Evolutionary conservation across 2,888 invertebrate genomes (phyloP).

Genomic region (Drosophila greeni): DNA sequence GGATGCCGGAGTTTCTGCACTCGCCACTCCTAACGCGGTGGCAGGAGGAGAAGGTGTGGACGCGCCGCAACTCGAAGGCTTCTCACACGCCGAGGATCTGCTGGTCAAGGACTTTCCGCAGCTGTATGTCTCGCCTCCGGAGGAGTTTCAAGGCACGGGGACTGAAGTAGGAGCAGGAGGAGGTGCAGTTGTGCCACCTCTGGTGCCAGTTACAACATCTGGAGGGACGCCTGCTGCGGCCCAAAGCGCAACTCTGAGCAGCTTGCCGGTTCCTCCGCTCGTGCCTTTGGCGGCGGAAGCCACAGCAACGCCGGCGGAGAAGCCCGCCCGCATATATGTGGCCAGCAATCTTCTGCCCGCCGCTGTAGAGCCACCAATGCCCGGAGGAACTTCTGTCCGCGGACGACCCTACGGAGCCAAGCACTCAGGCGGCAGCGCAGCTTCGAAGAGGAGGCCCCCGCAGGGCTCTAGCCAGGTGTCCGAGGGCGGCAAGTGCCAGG

Average conservation of each 20-base stretch:
- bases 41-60: not conserved
- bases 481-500: constrained; percentile 73
- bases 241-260: constrained; percentile 12
- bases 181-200: constrained; percentile 54
- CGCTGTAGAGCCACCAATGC: constrained; percentile 45
- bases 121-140: constrained; percentile 31
- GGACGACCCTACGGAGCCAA: constrained; percentile 78
- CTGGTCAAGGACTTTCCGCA: constrained; percentile 58
- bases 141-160: not conserved
- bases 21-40: constrained; percentile 17
- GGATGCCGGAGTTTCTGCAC: constrained; percentile 9
- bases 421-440: constrained; percentile 61
- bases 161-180: constrained; percentile 30
- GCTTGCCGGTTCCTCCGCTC: constrained; percentile 55
- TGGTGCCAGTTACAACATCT: constrained; percentile 58
- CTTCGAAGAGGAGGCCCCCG: constrained; percentile 62
- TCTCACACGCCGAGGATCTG: constrained; percentile 42
- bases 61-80: constrained; percentile 27
- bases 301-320: constrained; percentile 42
- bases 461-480: constrained; percentile 42
- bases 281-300: constrained; percentile 40
- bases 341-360: constrained; percentile 75
- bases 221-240: constrained; percentile 1
- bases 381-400: constrained; percentile 70
- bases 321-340: constrained; percentile 77